phyloP scores from a whole-genome alignment of 2,113 vertebrate genomes.

The Ctenomys sociabilis region DNA sequence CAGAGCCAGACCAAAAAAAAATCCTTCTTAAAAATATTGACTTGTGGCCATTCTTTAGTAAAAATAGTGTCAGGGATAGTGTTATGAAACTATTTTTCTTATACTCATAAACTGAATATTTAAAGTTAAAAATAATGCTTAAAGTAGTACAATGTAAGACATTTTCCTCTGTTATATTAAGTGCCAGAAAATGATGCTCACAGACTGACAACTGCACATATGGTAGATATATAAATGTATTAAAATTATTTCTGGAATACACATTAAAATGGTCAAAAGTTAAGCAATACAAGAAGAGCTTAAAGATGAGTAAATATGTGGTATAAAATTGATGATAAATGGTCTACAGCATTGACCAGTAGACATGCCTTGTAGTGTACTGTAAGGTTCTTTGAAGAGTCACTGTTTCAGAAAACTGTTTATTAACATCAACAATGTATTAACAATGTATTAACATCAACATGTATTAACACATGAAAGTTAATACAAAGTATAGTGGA shows the following conservation, averaged over 20 bases:
- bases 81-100: neutral
- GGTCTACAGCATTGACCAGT: neutral
- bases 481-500: neutral
- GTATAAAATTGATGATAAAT: neutral
- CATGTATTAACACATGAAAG: neutral
- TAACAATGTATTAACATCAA: too few species aligned
- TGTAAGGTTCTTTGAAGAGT: neutral
- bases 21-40: neutral
- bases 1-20: too few species aligned
- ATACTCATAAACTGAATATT: neutral
- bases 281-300: neutral
- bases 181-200: neutral
- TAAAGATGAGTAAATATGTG: neutral
- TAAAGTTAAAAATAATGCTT: neutral
- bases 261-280: neutral
- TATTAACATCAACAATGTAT: too few species aligned
- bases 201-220: neutral
- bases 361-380: neutral
- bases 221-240: neutral
- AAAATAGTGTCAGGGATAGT: too few species aligned
- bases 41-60: neutral
- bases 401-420: neutral
- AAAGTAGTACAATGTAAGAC: neutral
- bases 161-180: neutral
- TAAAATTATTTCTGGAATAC: neutral